Base-by-base conservation (phyloP, 2,113 vertebrate species). In the Enhydra lutris region DNA sequence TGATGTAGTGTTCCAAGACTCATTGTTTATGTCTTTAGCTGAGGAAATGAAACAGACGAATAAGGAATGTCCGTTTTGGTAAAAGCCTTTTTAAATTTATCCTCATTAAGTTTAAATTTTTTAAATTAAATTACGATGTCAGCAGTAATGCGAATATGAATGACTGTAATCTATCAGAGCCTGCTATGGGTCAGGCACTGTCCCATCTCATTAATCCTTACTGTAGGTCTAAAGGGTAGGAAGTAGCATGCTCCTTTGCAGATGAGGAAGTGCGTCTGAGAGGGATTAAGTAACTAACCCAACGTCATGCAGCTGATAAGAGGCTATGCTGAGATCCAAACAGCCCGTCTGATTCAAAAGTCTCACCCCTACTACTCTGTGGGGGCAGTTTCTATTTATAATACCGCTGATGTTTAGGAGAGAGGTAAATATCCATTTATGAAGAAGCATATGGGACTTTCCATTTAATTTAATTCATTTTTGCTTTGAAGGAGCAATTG, bases 361-460 rank as follows among this genome's bases (percentile, higher is more conserved):
- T 76, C 79, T 94, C 36, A 91, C 26, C 34, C 47, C 20, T 17
- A 52, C 45, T 8, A 39, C 50, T 85, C 61, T 31, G 18, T 45
- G 47, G 17, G 24, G n/a, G 31, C 17, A 84, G 42, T 95, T 91
- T 95, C 87, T 96, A 45, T 96, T 87, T 95, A 92, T 90, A 93
- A 85, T 86, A 39, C 21, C 79, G 31, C 5, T 42, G 29, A 71
- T 81, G 17, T 82, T 45, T 67, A 10, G 0, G 15, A 21, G 91
- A 93, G 17, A 34, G 45, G 9, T 50, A 79, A 52, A 76, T 73
- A 47, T 20, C 12, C 47, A 89, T 34, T 69, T 61, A 47, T 26
- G 55, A 39, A 91, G 50, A 78, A 76, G 26, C 17, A 59, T 5
- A 15, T 63, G 31, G 21, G n/a, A 78, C 79, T 89, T 84, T 73